These are phyloP conservation scores for Phylloscopus trochilus DNA, from an alignment of 2,113 vertebrate genomes.

Conservation along the genomic window DNA sequence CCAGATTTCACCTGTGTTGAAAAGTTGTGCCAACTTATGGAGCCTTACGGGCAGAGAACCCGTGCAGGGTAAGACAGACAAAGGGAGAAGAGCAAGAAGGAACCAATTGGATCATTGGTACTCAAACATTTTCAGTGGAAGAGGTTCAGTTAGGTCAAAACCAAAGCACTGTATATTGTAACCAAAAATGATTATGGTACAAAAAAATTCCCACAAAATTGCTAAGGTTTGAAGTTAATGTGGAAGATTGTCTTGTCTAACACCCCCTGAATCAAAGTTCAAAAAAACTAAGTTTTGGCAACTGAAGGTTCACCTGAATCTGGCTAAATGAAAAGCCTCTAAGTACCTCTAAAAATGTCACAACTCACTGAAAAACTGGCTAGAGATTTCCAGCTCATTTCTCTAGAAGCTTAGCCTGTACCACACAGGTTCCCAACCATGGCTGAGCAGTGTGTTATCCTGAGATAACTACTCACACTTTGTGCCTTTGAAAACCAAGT, in stretches of 20 bases:
- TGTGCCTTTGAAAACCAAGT: not conserved
- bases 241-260: not conserved
- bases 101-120: not conserved
- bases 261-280: not conserved
- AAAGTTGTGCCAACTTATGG: not conserved
- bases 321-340: not conserved
- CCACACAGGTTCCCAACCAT: rapidly evolving
- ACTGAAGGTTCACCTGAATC: not conserved
- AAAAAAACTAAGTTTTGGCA: not conserved
- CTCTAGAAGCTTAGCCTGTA: not conserved
- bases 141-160: not conserved
- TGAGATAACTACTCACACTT: not conserved
- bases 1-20: not conserved
- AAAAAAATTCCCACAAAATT: not conserved
- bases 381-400: not conserved
- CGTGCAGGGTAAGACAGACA: not conserved
- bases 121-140: not conserved
- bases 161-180: not conserved
- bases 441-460: not conserved
- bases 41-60: not conserved
- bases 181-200: not conserved
- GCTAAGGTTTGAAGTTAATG: not conserved
- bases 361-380: not conserved
- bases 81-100: not conserved
- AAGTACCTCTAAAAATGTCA: not conserved